Base-by-base conservation (phyloP, 1,140 invertebrate species). In the Aphis craccivora region DNA sequence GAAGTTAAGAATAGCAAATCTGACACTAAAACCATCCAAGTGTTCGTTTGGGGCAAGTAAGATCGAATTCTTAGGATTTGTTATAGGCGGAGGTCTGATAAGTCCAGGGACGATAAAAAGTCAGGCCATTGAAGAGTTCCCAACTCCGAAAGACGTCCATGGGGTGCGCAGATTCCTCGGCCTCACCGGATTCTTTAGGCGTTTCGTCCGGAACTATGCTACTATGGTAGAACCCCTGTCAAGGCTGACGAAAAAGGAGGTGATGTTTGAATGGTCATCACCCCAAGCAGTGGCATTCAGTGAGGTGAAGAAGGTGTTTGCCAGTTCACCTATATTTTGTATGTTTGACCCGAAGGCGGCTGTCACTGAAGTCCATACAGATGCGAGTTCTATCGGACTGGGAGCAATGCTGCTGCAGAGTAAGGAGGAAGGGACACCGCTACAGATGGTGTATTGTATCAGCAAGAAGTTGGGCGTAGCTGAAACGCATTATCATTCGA, bases 351-450 rank as follows among this genome's bases (percentile, higher is more conserved):
- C 94, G 11, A 76, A 88, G 1, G 94, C 94, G 18, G 88, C 94
- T 20, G 20, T 37, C 7, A 95, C 94, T 67, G 95, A 95, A 94
- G 37, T 95, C 20, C 95, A 95, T 93, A 94, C 94, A n/a, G 94
- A 95, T 94, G 95, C 95, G 0, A 94, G 94, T 90, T 81, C 94
- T 2, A n/a, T 93, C 2, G 95, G 95, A 4, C 94, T 95, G 45
- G 95, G 94, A 20, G 95, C 94, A 23, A 95, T 95, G 43, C 67
- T 95, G 22, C 88, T 95, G 9, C 94, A 95, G 91, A 37, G 40
- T 11, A 92, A 25, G 55, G 48, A 40, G 5, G 23, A 60, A 30
- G 30, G 8, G 48, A 37, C 43, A 14, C 83, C 40, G 18, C 23
- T 93, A 40, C 43, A 93, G 14, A 23, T 93, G 22, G 83, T 93